Evolutionary conservation across 2,113 vertebrate species (phyloP).

Genomic region (Sardina pilchardus): DNA sequence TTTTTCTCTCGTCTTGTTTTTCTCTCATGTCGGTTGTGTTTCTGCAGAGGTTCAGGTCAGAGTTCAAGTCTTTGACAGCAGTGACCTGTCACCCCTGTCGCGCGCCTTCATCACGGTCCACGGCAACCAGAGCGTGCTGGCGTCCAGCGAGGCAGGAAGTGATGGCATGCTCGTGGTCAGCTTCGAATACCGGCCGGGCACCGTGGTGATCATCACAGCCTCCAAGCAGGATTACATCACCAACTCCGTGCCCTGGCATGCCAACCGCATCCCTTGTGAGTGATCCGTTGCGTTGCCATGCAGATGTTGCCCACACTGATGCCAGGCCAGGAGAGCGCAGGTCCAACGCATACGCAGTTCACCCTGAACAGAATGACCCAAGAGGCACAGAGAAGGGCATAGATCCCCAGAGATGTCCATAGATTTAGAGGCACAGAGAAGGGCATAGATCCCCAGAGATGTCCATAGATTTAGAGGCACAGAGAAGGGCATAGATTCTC

Average conservation of each 20-base stretch:
- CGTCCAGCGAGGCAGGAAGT: conserved; percentile 73
- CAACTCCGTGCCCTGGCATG: conserved; percentile 92
- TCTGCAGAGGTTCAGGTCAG: conserved; percentile 88
- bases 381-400: too few species aligned
- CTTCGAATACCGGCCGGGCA: conserved; percentile 84
- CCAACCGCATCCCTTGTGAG: conserved; percentile 89
- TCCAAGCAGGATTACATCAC: conserved; percentile 86
- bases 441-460: too few species aligned
- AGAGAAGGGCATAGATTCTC: too few species aligned
- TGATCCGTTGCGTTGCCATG: conserved; percentile 39
- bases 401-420: too few species aligned
- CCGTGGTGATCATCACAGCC: conserved; percentile 84
- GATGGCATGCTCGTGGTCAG: conserved; percentile 78
- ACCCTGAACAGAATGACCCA: too few species aligned
- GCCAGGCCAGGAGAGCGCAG: too few species aligned
- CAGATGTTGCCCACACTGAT: background rate
- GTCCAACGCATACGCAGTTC: too few species aligned
- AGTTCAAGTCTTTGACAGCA: conserved; percentile 93
- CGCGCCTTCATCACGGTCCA: conserved; percentile 83
- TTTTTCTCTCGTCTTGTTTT: conserved; percentile 52
- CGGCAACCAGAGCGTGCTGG: conserved; percentile 82
- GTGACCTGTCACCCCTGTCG: conserved; percentile 83
- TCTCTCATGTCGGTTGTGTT: conserved; percentile 42
- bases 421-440: too few species aligned
- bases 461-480: too few species aligned